A percentile compares a stretch with the other conserved stretches of the same genome.
Evolutionary conservation across 2,113 vertebrate genomes (phyloP).

Genomic region (Chelonoidis abingdonii): DNA sequence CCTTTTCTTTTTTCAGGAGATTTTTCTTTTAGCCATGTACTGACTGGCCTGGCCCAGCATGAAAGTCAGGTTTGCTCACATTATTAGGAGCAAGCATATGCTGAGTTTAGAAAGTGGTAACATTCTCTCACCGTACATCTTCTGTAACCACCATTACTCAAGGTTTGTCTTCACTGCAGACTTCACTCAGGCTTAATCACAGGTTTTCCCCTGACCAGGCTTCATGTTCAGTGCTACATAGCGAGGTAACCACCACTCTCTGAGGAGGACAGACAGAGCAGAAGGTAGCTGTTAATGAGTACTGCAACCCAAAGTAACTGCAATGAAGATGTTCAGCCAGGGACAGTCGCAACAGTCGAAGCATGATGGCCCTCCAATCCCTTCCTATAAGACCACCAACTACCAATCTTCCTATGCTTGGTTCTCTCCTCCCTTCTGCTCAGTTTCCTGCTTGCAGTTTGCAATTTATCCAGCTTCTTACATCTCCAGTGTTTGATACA

Average conservation of each 20-base stretch:
- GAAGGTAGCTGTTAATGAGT: background rate
- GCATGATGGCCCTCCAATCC: background rate
- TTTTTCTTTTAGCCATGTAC: background rate
- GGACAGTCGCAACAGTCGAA: background rate
- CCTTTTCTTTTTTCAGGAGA: background rate
- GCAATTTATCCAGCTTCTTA: background rate
- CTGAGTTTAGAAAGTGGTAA: background rate
- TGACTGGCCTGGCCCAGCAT: background rate
- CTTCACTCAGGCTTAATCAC: background rate
- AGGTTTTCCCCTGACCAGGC: background rate
- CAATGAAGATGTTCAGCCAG: background rate
- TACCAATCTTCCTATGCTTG: background rate
- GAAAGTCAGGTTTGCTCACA: background rate
- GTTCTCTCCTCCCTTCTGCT: background rate
- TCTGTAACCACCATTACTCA: background rate
- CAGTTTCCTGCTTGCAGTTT: background rate
- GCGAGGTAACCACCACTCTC: background rate
- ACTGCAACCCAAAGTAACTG: background rate
- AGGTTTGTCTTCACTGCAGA: background rate
- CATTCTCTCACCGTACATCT: background rate
- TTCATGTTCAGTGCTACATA: background rate
- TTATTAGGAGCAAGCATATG: fast-evolving
- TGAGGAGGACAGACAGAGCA: background rate
- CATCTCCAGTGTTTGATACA: background rate
- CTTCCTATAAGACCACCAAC: background rate